Evolutionary conservation across 1,140 invertebrate species (phyloP).

Genomic region (Drosophila nasuta): DNA sequence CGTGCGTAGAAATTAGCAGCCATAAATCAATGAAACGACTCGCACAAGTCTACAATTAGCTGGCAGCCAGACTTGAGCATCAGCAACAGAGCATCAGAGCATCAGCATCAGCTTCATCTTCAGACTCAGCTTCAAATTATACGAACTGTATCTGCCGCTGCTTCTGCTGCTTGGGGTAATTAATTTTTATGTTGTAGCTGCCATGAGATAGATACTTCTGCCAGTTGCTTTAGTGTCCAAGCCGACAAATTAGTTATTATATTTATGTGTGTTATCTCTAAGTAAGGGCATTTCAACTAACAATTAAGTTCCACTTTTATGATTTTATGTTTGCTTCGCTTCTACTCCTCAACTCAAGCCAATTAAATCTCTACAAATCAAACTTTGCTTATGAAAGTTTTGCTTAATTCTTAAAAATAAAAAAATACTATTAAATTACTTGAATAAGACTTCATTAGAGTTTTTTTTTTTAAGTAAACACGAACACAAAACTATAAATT

Average conservation of each 20-base stretch:
- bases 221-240: constrained; percentile 28
- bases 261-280: background rate
- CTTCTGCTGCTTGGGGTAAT: constrained; percentile 50
- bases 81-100: background rate
- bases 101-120: background rate
- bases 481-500: too few species aligned
- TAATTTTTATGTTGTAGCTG: constrained; percentile 58
- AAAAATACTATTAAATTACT: too few species aligned
- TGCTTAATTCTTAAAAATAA: too few species aligned
- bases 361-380: background rate
- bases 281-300: background rate
- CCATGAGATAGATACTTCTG: constrained; percentile 13
- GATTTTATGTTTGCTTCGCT: background rate
- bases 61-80: constrained; percentile 32
- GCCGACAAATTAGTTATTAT: constrained; percentile 15
- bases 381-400: background rate
- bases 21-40: constrained; percentile 82
- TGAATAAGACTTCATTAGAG: too few species aligned
- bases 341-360: background rate
- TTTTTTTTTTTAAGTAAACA: too few species aligned
- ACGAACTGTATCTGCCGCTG: constrained; percentile 33
- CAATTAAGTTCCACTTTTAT: background rate
- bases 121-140: constrained; percentile 52
- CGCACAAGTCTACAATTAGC: constrained; percentile 78
- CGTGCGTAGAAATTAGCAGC: constrained; percentile 78